These are phyloP conservation scores for Neotoxoptera formosana DNA, from an alignment of 1,140 invertebrate genomes.

Conservation along the genomic window DNA sequence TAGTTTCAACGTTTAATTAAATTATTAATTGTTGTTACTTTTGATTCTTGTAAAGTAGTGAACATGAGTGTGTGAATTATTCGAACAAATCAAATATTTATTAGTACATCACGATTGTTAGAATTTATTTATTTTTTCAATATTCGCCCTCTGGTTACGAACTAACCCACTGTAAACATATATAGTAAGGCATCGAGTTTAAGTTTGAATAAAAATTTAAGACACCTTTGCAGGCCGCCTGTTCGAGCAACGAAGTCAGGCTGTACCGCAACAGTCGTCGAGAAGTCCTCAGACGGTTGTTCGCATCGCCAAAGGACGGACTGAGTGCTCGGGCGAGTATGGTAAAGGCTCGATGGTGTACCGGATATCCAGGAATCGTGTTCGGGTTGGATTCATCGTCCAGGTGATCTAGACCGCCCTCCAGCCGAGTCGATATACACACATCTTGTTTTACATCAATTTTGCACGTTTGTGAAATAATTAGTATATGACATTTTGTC, in stretches of 20 bases:
- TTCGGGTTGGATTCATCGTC: conserved; percentile 1
- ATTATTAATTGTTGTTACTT: neutral
- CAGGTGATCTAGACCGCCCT: neutral
- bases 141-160: neutral
- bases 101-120: too few species aligned
- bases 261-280: neutral
- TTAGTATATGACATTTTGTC: neutral
- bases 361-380: neutral
- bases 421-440: neutral
- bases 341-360: neutral
- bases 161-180: too few species aligned
- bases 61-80: neutral
- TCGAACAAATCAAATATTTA: neutral
- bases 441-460: neutral
- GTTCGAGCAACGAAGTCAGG: neutral
- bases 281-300: neutral
- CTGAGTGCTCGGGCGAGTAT: neutral
- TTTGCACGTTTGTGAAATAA: neutral
- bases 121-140: neutral
- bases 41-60: neutral
- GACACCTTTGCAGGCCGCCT: neutral
- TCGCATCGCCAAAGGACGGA: neutral
- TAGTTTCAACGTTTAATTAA: neutral
- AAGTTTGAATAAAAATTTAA: neutral
- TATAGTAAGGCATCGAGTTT: neutral